phyloP scores from a whole-genome alignment of 2,888 invertebrate genomes.

The Cistogaster globosa region DNA sequence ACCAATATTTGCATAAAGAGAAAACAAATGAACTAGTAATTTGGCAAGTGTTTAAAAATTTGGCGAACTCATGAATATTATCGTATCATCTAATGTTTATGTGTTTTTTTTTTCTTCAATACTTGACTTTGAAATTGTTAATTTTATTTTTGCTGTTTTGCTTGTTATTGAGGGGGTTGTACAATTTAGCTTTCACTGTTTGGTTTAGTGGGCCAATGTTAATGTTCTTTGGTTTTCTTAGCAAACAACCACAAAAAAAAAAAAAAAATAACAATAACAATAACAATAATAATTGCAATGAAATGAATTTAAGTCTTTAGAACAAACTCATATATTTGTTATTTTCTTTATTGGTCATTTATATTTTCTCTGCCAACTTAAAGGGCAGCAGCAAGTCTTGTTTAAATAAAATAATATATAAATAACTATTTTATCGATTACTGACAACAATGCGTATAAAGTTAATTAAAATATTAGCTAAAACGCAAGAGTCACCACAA shows the following conservation, averaged over 20 bases:
- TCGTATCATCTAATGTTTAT: conserved; percentile 49
- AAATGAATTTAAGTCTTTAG: neutral
- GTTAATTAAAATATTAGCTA: conserved; percentile 6
- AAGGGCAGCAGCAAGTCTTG: conserved; percentile 45
- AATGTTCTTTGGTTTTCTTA: conserved; percentile 47
- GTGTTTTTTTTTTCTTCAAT: conserved; percentile 42
- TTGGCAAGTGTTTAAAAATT: conserved; percentile 61
- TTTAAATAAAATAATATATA: conserved; percentile 24
- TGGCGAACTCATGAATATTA: conserved; percentile 55
- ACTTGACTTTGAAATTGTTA: conserved; percentile 70
- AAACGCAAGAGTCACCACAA: neutral
- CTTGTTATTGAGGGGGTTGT: conserved; percentile 23
- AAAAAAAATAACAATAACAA: too few relatives aligned
- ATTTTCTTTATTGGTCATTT: conserved; percentile 57
- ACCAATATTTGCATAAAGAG: conserved; percentile 24
- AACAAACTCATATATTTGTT: neutral
- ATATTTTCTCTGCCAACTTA: conserved; percentile 20
- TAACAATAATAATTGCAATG: conserved; percentile 6
- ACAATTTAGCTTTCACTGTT: conserved; percentile 41
- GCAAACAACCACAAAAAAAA: conserved; percentile 13
- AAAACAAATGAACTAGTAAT: conserved; percentile 43
- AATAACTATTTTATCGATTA: conserved; percentile 49
- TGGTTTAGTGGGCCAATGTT: conserved; percentile 70
- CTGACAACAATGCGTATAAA: neutral
- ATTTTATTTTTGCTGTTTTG: conserved; percentile 20